Conservation (phyloP, 2,888 invertebrate genomes). For the Pemphredon lugubris region DNA sequence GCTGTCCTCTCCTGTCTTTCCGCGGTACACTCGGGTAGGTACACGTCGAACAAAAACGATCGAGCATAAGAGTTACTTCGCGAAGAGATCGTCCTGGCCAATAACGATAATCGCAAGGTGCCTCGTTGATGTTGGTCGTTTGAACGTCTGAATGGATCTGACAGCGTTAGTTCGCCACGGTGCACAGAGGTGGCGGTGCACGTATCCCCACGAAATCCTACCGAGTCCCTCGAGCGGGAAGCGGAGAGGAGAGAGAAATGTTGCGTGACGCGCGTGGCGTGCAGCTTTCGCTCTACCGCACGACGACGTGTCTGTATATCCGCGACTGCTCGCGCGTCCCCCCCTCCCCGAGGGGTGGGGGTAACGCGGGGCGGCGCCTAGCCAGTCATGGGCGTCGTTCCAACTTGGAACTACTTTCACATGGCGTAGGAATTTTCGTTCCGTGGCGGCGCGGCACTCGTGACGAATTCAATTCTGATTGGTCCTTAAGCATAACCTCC, state of each 20-base stretch:
- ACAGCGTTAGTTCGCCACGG: slow-evolving; percentile 78
- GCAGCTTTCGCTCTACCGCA: slow-evolving; percentile 53
- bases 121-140: slow-evolving; percentile 82
- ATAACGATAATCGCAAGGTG: slow-evolving; percentile 69
- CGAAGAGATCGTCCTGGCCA: slow-evolving; percentile 52
- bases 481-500: slow-evolving; percentile 82
- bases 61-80: slow-evolving; percentile 23
- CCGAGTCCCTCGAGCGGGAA: neutral
- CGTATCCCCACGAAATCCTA: slow-evolving; percentile 61
- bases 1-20: too few species aligned
- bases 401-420: slow-evolving; percentile 76
- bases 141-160: slow-evolving; percentile 83
- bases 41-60: slow-evolving; percentile 46
- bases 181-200: slow-evolving; percentile 82
- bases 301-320: slow-evolving; percentile 53
- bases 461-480: slow-evolving; percentile 85
- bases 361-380: slow-evolving; percentile 74
- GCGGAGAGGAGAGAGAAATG: slow-evolving; percentile 30
- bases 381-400: slow-evolving; percentile 77
- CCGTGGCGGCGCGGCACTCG: slow-evolving; percentile 78
- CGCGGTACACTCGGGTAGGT: too few species aligned
- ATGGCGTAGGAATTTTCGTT: slow-evolving; percentile 75
- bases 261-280: slow-evolving; percentile 65
- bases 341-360: slow-evolving; percentile 68
- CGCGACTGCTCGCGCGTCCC: slow-evolving; percentile 51